phyloP scores from a whole-genome alignment of 53 echinoderm and acorn worm genomes.

The Paelopatides confundens region DNA sequence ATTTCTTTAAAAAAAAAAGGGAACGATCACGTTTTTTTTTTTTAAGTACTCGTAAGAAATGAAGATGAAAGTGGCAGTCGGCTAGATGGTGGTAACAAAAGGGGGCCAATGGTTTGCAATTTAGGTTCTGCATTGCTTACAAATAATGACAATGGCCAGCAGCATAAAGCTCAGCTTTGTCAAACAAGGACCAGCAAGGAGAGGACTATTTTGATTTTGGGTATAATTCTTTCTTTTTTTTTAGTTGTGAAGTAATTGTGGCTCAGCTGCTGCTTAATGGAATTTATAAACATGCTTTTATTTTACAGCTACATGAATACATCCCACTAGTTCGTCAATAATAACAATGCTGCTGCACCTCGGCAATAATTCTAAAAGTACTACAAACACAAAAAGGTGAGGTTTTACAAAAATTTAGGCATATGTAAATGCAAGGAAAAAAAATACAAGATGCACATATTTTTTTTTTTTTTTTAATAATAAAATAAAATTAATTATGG shows the following conservation, averaged over 20 bases:
- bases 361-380: not conserved
- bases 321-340: not conserved
- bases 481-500: conserved; percentile 52
- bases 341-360: no score
- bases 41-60: not conserved
- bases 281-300: not conserved
- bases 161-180: no score
- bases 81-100: not conserved
- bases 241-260: conserved; percentile 25
- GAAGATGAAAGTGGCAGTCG: conserved; percentile 3
- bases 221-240: not conserved
- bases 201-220: not conserved
- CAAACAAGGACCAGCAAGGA: no score
- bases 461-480: no score
- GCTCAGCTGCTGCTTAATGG: conserved; percentile 28
- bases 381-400: not conserved
- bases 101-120: no score
- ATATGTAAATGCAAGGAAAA: not conserved
- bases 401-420: not conserved
- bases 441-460: conserved; percentile 20
- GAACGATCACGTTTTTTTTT: no score
- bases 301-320: not conserved
- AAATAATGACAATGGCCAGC: no score
- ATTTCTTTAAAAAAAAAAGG: not conserved
- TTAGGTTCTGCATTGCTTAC: no score